A percentile compares a stretch with the other conserved stretches of the same genome.
Evolutionary conservation across 2,797 vertebrate species (phyloP).

Genomic region (Sebastes miniatus): DNA sequence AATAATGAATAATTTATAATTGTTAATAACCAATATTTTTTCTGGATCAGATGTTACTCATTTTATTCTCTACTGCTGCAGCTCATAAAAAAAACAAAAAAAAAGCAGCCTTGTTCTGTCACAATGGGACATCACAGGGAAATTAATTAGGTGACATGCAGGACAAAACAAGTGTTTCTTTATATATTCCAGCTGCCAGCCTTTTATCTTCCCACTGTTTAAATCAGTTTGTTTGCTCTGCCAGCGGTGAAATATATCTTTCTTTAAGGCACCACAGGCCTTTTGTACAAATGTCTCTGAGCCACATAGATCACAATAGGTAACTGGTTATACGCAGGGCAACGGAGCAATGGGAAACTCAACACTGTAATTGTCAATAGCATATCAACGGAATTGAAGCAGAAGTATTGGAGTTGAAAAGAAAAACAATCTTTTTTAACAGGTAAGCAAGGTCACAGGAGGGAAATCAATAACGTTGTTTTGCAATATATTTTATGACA

Average conservation of each 20-base stretch:
- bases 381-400: background rate
- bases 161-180: constrained; percentile 49
- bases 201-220: constrained; percentile 59
- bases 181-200: constrained; percentile 40
- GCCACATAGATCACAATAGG: constrained; percentile 7
- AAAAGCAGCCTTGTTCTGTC: constrained; percentile 40
- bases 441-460: constrained; percentile 24
- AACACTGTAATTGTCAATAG: constrained; percentile 17
- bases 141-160: constrained; percentile 67
- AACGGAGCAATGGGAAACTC: background rate
- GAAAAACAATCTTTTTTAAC: background rate
- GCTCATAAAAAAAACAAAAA: constrained; percentile 7
- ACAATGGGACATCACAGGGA: constrained; percentile 54
- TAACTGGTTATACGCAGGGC: background rate
- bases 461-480: constrained; percentile 6
- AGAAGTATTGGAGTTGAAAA: background rate
- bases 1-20: constrained; percentile 2
- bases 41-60: constrained; percentile 38
- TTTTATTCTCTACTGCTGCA: constrained; percentile 32
- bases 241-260: constrained; percentile 28
- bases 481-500: constrained; percentile 7
- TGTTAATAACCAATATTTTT: constrained; percentile 6
- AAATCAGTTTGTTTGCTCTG: constrained; percentile 55
- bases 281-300: constrained; percentile 41
- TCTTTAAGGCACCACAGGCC: constrained; percentile 13